Conservation (phyloP, 2,797 vertebrate species). For the Gobio occitaniae region DNA sequence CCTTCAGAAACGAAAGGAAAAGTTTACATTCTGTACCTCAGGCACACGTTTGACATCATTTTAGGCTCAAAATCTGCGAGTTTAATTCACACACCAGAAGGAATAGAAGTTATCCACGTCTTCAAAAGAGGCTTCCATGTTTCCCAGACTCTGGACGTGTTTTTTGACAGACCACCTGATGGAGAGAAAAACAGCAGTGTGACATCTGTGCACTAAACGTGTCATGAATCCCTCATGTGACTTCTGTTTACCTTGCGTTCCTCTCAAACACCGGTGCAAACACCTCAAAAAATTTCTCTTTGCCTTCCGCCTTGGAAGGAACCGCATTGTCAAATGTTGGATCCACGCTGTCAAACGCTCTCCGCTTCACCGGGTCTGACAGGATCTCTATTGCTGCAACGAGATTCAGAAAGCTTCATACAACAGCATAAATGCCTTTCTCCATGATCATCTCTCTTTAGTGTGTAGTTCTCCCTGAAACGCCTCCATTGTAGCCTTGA, state of each 20-base stretch:
- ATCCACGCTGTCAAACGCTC: constrained; percentile 97
- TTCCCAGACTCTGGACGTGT: constrained; percentile 88
- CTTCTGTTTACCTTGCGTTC: constrained; percentile 85
- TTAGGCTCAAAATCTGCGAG: neutral
- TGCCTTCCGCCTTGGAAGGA: constrained; percentile 93
- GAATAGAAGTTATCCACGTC: constrained; percentile 98
- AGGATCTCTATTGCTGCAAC: constrained; percentile 91
- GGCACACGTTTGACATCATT: neutral
- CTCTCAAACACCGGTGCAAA: constrained; percentile 91
- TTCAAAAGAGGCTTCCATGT: constrained; percentile 89
- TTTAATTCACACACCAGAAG: constrained; percentile 88
- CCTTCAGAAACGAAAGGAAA: constrained; percentile 73
- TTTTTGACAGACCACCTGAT: constrained; percentile 93
- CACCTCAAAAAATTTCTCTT: constrained; percentile 94
- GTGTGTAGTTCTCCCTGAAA: too few species aligned
- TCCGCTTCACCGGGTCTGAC: constrained; percentile 92
- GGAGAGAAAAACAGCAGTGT: neutral
- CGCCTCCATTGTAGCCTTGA: too few species aligned
- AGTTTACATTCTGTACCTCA: too few species aligned
- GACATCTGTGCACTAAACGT: neutral
- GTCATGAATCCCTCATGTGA: neutral
- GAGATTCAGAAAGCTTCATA: neutral
- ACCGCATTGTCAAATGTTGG: constrained; percentile 94
- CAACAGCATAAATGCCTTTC: neutral
- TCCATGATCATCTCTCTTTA: too few species aligned